Evolutionary conservation across 2,888 invertebrate genomes (phyloP).

Genomic region (Camponotus fellah): DNA sequence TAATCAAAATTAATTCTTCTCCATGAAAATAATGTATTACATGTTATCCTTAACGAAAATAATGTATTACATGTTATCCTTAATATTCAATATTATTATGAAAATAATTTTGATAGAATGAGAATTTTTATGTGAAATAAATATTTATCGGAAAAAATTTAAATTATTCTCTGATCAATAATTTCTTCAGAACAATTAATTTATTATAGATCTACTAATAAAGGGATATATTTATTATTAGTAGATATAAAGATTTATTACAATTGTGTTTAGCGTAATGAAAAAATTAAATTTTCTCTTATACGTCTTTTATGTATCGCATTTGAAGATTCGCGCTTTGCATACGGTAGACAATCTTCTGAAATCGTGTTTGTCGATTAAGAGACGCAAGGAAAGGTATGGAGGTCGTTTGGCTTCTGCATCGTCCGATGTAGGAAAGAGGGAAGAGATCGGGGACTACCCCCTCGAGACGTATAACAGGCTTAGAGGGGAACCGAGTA

Average conservation of each 20-base stretch:
- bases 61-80: not conserved
- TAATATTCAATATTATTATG: not conserved
- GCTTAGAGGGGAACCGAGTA: conserved; percentile 75
- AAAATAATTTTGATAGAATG: not conserved
- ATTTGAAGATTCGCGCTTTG: conserved; percentile 2
- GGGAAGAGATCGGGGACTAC: conserved; percentile 67
- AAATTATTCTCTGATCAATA: not conserved
- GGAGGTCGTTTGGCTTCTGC: conserved; percentile 71
- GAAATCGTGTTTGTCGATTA: conserved; percentile 62
- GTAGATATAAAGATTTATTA: not conserved
- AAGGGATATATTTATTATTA: not conserved
- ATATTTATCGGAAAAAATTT: not conserved
- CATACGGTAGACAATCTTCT: conserved; percentile 23
- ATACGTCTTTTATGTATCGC: not conserved
- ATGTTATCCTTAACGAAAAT: not conserved
- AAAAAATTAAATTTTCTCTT: not conserved
- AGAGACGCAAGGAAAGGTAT: conserved; percentile 65
- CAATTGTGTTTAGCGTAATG: not conserved
- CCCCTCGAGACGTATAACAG: conserved; percentile 76
- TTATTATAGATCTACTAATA: not conserved
- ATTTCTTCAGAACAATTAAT: not conserved
- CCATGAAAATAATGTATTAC: not conserved
- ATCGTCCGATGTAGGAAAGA: conserved; percentile 70
- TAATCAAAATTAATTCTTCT: not conserved
- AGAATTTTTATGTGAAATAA: not conserved